Percentiles rank a stretch among this genome's conserved stretches.
Evolutionary conservation across 23 tunicate species (phyloP).

Genomic region (Diplosoma virens): DNA sequence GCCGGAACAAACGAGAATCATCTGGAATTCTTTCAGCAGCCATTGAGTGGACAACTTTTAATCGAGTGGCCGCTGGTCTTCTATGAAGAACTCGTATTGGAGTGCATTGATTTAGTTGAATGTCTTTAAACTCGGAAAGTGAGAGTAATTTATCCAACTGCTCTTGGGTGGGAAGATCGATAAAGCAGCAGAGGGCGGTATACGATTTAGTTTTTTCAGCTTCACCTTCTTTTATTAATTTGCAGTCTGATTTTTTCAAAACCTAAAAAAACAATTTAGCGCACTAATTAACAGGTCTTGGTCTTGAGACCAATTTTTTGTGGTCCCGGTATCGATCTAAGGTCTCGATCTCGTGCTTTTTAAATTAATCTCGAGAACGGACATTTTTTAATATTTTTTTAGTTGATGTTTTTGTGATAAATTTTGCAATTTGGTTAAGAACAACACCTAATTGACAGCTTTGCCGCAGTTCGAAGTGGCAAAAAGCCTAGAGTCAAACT

Average conservation of each 20-base stretch:
- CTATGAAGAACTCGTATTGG: slow-evolving; percentile 95
- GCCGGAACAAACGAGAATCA: slow-evolving; percentile 38
- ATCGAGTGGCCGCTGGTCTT: slow-evolving; percentile 56
- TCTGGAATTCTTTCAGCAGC: neutral
- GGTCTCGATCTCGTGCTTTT: no score
- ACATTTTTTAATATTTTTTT: no score
- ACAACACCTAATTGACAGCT: no score
- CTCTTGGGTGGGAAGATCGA: slow-evolving; percentile 11
- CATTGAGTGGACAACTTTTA: slow-evolving; percentile 45
- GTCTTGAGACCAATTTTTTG: no score
- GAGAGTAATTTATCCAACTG: slow-evolving; percentile 21
- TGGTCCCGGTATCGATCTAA: no score
- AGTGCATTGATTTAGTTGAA: slow-evolving; percentile 67
- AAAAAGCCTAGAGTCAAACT: no score
- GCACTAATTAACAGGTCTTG: no score
- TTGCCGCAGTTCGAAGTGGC: no score
- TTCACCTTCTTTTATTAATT: slow-evolving; percentile 87
- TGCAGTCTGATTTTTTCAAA: slow-evolving; percentile 54
- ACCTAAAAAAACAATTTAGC: slow-evolving; percentile 37
- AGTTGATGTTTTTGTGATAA: no score
- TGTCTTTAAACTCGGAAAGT: slow-evolving; percentile 15
- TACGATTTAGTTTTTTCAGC: slow-evolving; percentile 86
- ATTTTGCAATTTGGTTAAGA: no score
- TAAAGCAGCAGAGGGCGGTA: slow-evolving; percentile 62
- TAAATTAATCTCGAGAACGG: no score